Evolutionary conservation across 1,140 invertebrate genomes (phyloP).

Genomic region (Psilanteris sp.): DNA sequence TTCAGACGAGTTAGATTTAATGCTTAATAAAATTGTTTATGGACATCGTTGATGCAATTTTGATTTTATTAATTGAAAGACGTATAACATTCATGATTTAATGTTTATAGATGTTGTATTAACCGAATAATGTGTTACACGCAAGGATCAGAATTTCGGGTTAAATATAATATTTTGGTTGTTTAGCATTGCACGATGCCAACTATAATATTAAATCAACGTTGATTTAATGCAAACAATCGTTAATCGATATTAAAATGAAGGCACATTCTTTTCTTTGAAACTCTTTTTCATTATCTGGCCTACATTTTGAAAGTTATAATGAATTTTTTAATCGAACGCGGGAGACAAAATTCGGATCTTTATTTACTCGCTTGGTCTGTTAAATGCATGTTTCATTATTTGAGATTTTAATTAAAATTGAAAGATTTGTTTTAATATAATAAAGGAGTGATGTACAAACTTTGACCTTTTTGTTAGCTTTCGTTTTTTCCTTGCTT

Average conservation of each 20-base stretch:
- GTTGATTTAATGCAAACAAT: conserved; percentile 9
- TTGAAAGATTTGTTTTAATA: neutral
- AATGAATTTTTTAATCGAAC: neutral
- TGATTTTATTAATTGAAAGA: conserved; percentile 27
- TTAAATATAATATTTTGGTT: conserved; percentile 13
- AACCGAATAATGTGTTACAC: conserved; percentile 9
- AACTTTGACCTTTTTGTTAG: neutral
- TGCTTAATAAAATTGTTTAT: conserved; percentile 25
- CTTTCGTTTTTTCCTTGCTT: too few relatives aligned
- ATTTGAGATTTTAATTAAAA: conserved; percentile 9
- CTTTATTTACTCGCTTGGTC: conserved; percentile 4
- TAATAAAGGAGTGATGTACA: neutral
- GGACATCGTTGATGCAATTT: conserved; percentile 5
- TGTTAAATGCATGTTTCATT: conserved; percentile 8
- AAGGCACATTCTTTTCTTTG: too few relatives aligned
- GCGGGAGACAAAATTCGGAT: too few relatives aligned
- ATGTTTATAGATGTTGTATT: conserved; percentile 23
- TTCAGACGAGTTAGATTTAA: conserved; percentile 2
- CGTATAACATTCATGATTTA: conserved; percentile 12
- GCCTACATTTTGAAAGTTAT: too few relatives aligned
- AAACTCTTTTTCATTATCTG: too few relatives aligned
- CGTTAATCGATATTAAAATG: too few relatives aligned
- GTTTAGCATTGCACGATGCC: neutral
- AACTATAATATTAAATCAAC: conserved; percentile 17
- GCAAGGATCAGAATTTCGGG: conserved; percentile 4